A percentile compares a stretch with the other conserved stretches of the same genome.
Conservation (phyloP, 2,113 vertebrate genomes). For the Conger conger region DNA sequence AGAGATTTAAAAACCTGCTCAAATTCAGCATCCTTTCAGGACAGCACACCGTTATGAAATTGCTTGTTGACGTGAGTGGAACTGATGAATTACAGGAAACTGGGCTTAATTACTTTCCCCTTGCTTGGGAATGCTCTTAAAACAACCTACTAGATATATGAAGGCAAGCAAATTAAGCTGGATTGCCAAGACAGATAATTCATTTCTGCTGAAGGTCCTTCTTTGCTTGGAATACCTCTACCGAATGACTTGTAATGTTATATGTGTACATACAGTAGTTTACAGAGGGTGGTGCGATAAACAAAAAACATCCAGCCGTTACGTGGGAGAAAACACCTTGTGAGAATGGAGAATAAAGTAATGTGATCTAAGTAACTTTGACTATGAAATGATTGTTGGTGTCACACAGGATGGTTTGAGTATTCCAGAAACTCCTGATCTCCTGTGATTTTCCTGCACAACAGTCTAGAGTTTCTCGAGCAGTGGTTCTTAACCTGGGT, state of each 20-base stretch:
- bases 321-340: too few species aligned
- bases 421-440: too few species aligned
- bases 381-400: too few species aligned
- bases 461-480: background rate
- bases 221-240: conserved; percentile 21
- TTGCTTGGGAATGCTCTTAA: background rate
- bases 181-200: conserved; percentile 14
- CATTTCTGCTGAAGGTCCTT: conserved; percentile 12
- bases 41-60: background rate
- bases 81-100: background rate
- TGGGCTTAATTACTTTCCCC: conserved; percentile 1
- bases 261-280: too few species aligned
- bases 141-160: background rate
- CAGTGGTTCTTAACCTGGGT: too few species aligned
- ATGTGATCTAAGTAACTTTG: too few species aligned
- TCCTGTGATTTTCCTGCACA: too few species aligned
- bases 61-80: background rate
- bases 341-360: too few species aligned
- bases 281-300: too few species aligned
- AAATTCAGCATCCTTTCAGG: background rate
- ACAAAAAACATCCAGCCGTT: too few species aligned
- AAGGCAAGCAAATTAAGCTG: conserved; percentile 6
- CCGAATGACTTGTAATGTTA: conserved; percentile 2
- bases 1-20: background rate
- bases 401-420: too few species aligned